Conservation (phyloP, 92 coral and sea anemone genomes). For the Zoanthus sociatus region DNA sequence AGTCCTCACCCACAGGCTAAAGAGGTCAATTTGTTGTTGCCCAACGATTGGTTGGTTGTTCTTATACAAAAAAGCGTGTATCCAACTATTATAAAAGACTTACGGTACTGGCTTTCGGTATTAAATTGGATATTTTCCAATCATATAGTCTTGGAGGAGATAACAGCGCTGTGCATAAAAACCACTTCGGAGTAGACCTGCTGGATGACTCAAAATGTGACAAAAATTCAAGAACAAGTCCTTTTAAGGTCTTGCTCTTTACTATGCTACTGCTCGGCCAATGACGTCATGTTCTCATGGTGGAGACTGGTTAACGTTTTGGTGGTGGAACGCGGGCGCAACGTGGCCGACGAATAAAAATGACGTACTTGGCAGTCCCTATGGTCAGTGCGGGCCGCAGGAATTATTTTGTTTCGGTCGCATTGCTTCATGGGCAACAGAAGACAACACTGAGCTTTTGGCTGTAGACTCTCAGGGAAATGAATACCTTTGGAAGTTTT, state of each 20-base stretch:
- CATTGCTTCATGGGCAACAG: constrained; percentile 80
- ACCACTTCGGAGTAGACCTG: constrained; percentile 71
- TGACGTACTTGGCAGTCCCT: constrained; percentile 70
- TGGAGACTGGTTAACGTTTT: constrained; percentile 83
- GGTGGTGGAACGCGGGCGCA: constrained; percentile 85
- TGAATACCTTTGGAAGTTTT: constrained; percentile 71
- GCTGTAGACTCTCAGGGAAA: constrained; percentile 77
- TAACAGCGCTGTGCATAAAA: constrained; percentile 60
- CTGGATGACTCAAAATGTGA: constrained; percentile 70
- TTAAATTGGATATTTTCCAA: constrained; percentile 40
- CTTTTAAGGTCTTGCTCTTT: constrained; percentile 67
- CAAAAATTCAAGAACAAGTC: constrained; percentile 53
- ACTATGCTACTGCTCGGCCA: constrained; percentile 66
- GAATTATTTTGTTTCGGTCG: constrained; percentile 77
- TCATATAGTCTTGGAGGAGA: constrained; percentile 53
- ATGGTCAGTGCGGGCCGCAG: constrained; percentile 72
- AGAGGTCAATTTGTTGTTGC: too few species aligned
- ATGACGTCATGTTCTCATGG: constrained; percentile 64
- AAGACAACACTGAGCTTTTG: constrained; percentile 77
- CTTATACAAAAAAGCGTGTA: too few species aligned
- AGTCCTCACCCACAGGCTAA: too few species aligned
- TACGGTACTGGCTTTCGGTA: not conserved
- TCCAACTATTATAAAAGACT: too few species aligned
- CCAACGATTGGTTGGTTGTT: too few species aligned
- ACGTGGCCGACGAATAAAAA: constrained; percentile 66